Evolutionary conservation across 2,888 invertebrate species (phyloP), one percentile per base, ranked within the genome.

Genomic region (Linyphia triangularis): DNA sequence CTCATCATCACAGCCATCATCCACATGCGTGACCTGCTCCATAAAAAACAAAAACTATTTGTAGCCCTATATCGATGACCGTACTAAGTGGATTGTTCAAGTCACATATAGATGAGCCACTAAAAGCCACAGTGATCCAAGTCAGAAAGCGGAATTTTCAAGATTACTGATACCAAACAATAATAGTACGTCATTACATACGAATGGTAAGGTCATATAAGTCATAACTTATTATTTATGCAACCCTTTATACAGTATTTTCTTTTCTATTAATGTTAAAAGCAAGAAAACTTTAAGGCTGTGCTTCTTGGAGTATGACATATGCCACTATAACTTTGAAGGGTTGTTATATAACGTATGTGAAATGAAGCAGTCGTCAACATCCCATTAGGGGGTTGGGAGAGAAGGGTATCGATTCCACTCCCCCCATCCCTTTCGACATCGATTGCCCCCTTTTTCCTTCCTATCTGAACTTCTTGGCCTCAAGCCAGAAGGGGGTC

Each of bases 361-460:
- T 51, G n/a, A 2, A 51, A 51, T 51, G 51, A 33, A 22, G 63
- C 63, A 57, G 86, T 73, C 72, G 86, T 86, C 86, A 86, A 86
- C 86, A 86, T 79, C 37, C 79, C 86, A 86, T 86, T 86, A 85
- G 59, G 33, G 69, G 77, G 69, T 61, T 69, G 59, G 70, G 78
- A 51, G 33, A 40, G 77, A 69, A 69, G 67, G 79, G 63, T 86
- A 86, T 86, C 81, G 86, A 86, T 86, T 86, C 63, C 63, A 13
- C 19, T 24, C 61, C 63, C 26, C 77, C 24, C 67, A 40, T 67
- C 61, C 61, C 82, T n/a, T n/a, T n/a, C n/a, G n/a, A 24, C 67
- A 77, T 77, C 69, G 77, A 77, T 73, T 43, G 59, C n/a, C 19
- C 84, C 67, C 67, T 86, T 81, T 81, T 79, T 72, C 79, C 79